A percentile compares a stretch with the other conserved stretches of the same genome.
Conservation (phyloP, 2,888 invertebrate species). For the Habroteleia sp. region DNA sequence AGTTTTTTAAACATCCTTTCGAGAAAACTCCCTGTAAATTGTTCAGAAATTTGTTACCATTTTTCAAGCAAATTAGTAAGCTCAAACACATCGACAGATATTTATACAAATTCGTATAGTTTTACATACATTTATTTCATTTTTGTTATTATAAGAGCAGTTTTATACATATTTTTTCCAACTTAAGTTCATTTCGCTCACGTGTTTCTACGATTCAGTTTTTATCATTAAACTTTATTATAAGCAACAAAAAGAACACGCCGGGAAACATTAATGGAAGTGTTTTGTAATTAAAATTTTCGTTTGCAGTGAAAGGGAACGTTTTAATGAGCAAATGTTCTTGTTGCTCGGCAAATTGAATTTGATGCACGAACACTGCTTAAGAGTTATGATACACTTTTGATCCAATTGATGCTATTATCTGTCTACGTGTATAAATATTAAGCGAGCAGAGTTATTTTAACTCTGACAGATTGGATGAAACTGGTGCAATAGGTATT, state of each 20-base stretch:
- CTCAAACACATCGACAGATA: too few species aligned
- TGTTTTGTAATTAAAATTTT: slow-evolving; percentile 23
- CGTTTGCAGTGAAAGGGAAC: slow-evolving; percentile 7
- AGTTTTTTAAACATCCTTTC: too few species aligned
- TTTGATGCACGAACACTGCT: slow-evolving; percentile 34
- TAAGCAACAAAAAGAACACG: not conserved
- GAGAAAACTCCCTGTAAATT: too few species aligned
- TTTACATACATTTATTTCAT: too few species aligned
- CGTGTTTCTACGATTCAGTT: too few species aligned
- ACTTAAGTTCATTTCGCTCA: too few species aligned
- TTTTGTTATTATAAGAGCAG: too few species aligned
- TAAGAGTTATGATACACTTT: slow-evolving; percentile 50
- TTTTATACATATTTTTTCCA: too few species aligned
- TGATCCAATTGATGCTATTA: slow-evolving; percentile 46
- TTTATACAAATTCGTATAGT: too few species aligned
- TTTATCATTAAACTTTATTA: too few species aligned
- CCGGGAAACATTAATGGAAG: slow-evolving; percentile 23
- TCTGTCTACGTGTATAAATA: slow-evolving; percentile 31
- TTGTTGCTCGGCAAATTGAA: slow-evolving; percentile 34
- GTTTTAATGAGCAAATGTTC: slow-evolving; percentile 25
- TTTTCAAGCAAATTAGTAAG: too few species aligned
- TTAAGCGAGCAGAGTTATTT: slow-evolving; percentile 22
- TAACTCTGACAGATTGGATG: slow-evolving; percentile 20
- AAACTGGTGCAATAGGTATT: slow-evolving; percentile 21
- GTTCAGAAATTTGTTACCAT: too few species aligned